phyloP scores from a whole-genome alignment of 2,888 invertebrate species.

The Ormyrus labotus region DNA sequence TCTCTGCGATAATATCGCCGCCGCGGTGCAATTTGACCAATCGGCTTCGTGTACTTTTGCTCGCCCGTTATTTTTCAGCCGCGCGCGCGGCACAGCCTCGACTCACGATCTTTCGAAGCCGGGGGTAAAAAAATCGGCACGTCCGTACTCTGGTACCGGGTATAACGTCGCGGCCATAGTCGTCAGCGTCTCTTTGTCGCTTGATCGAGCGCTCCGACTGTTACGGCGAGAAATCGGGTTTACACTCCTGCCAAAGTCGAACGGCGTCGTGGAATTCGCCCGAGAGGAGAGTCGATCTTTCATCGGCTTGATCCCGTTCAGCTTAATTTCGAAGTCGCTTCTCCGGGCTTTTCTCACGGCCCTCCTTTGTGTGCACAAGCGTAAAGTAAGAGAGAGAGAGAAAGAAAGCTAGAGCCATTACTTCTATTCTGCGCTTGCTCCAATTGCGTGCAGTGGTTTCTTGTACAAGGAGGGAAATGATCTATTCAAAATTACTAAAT shows the following conservation, averaged over 20 bases:
- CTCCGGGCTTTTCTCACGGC: conserved; percentile 61
- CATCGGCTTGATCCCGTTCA: conserved; percentile 56
- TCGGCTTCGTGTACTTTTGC: conserved; percentile 5
- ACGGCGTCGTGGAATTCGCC: conserved; percentile 59
- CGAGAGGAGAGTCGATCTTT: conserved; percentile 53
- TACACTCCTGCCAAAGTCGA: not conserved
- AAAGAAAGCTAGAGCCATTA: not conserved
- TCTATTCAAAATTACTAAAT: no score
- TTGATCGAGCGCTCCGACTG: no score
- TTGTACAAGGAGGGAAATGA: no score
- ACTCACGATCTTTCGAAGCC: conserved; percentile 13
- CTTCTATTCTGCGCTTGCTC: conserved; percentile 6
- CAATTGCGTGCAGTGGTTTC: not conserved
- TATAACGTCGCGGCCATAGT: no score
- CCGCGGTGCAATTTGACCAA: conserved; percentile 43
- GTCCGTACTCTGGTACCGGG: no score
- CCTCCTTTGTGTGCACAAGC: conserved; percentile 11
- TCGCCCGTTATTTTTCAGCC: conserved; percentile 11
- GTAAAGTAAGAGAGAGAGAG: not conserved
- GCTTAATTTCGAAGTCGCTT: conserved; percentile 57
- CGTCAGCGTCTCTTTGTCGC: no score
- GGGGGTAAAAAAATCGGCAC: not conserved
- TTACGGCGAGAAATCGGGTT: conserved; percentile 6
- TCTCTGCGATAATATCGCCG: conserved; percentile 2
- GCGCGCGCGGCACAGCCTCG: not conserved